Evolutionary conservation across 2,113 vertebrate genomes (phyloP).

Genomic region (Myrmophylax atrothorax): DNA sequence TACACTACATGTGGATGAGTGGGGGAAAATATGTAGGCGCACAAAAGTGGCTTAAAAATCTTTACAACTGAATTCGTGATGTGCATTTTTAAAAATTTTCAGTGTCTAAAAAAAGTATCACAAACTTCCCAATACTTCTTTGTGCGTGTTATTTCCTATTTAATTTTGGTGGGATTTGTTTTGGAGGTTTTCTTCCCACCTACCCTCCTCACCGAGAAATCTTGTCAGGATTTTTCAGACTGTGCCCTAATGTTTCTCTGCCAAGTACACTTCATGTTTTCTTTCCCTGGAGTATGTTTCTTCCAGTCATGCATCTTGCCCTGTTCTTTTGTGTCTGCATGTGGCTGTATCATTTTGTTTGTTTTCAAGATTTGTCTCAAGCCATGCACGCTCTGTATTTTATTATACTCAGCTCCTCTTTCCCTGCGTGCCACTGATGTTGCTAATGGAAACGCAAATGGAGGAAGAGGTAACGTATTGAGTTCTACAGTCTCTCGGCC

Average conservation of each 20-base stretch:
- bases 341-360: not conserved
- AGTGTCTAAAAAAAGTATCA: not conserved
- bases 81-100: not conserved
- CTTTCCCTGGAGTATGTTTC: not conserved
- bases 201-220: not conserved
- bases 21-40: not conserved
- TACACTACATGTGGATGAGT: not conserved
- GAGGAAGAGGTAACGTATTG: constrained; percentile 76
- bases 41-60: not conserved
- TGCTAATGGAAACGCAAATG: constrained; percentile 78
- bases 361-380: constrained; percentile 35
- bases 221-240: not conserved
- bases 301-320: not conserved
- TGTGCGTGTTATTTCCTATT: not conserved
- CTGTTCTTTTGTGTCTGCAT: not conserved
- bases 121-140: not conserved
- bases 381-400: not conserved
- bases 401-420: constrained; percentile 76
- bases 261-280: not conserved
- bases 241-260: not conserved
- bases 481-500: constrained; percentile 81
- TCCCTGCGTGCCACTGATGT: constrained; percentile 80
- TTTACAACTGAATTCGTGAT: not conserved
- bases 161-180: not conserved
- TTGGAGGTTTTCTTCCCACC: not conserved